phyloP scores from a whole-genome alignment of 1,140 invertebrate genomes.

The Phymastichus coffea region DNA sequence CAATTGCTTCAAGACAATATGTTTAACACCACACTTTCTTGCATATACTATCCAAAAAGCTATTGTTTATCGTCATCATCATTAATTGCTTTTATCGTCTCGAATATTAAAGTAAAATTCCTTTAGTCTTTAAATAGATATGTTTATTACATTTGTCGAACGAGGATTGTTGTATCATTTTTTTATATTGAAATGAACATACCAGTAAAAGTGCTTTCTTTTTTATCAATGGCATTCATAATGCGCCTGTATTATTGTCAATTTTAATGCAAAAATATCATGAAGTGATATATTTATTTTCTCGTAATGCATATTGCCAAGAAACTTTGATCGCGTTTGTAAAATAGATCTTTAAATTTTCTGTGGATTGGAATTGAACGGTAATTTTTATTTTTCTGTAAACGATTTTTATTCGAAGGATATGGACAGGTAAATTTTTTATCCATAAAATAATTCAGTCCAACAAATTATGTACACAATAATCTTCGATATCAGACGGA shows the following conservation, averaged over 20 bases:
- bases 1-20: constrained; percentile 36
- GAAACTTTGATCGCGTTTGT: too few relatives aligned
- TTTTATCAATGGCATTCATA: constrained; percentile 7
- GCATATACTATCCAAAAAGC: constrained; percentile 5
- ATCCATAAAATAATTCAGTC: not conserved
- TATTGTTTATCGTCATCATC: constrained; percentile 24
- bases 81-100: constrained; percentile 32
- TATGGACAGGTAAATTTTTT: constrained; percentile 25
- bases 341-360: too few relatives aligned
- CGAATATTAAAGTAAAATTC: constrained; percentile 18
- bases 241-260: too few relatives aligned
- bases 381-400: too few relatives aligned
- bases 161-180: not conserved
- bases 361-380: too few relatives aligned
- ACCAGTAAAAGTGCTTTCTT: too few relatives aligned
- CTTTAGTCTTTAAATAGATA: constrained; percentile 7
- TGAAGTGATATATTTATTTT: too few relatives aligned
- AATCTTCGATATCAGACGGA: not conserved
- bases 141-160: not conserved
- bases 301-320: too few relatives aligned
- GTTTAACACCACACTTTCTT: constrained; percentile 30
- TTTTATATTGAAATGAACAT: not conserved
- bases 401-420: constrained; percentile 24
- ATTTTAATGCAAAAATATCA: too few relatives aligned
- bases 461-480: constrained; percentile 21